Base-by-base conservation (phyloP, 2,113 vertebrate species). In the Dascyllus trimaculatus region DNA sequence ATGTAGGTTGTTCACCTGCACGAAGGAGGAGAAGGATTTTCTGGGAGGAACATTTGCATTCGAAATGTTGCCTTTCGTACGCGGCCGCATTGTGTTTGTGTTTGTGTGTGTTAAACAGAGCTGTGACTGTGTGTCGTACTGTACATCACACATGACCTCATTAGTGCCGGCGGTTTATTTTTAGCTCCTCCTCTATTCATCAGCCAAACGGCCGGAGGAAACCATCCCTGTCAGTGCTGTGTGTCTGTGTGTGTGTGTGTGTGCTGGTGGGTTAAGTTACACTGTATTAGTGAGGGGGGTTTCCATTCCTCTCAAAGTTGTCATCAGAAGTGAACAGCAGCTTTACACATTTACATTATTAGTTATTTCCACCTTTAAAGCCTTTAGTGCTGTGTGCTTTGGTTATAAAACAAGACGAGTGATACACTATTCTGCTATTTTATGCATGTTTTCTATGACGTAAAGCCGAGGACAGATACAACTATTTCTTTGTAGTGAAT, bases 81-180 rank as follows among this genome's bases (percentile, higher is more conserved):
- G 45, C 67, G 56, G 8, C 24, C 24, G 45, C 19, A 1, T 25
- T 49, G 21, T 49, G 26, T 52, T 54, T 58, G 26, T 61, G 74
- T 65, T 19, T 52, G 63, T 58, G 26, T 61, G 74, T 65, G 22
- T 69, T 56, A 56, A 54, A 56, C 75, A 81, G 70, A 70, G 65
- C 75, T 43, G 66, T 56, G 62, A 68, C 61, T 81, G 54, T 83
- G 81, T 71, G 77, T 81, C 75, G 62, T 78, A 81, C 80, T 93
- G 86, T 91, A 89, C 91, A 92, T 90, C 85, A 90, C 90, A 87
- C 83, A 83, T 93, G 92, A 93, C 93, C 91, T 93, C 93, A 92
- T 93, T 93, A 91, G 86, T 77, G 69, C 69, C 21, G 24, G 67
- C 64, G 38, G 80, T 88, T 85, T 93, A 93, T 92, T 91, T 93